Evolutionary conservation across 2,113 vertebrate genomes (phyloP), one percentile per base, ranked within the genome.

Genomic region (Tiliqua scincoides): DNA sequence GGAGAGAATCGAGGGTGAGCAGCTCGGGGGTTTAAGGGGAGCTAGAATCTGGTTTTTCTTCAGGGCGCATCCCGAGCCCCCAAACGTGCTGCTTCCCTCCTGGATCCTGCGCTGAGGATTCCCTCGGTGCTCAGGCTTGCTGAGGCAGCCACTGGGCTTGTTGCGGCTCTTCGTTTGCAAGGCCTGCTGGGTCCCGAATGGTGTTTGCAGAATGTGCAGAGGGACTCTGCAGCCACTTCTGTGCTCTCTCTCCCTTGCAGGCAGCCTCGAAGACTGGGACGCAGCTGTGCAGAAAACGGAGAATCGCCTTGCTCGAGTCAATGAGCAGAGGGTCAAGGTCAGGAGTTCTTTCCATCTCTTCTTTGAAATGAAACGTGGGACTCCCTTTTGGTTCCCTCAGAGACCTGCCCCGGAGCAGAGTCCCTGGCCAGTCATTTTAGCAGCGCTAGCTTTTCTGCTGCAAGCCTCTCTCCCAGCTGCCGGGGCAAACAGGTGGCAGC

Each of bases 181-280:
- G 14, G 10, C 2, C 1, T 14, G 43, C 6, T 12, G 0, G 25
- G 6, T 8, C 54, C 9, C 11, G 68, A 6, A 2, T 48, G n/a
- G 20, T 0, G 12, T 1, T 5, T 2, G 1, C 7, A 2, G 35
- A 6, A 35, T 12, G 8, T 18, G 2, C 35, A 7, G 20, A 17
- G 12, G 2, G 10, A 10, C 32, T 6, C 25, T 0, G 2, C n/a
- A 2, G 4, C 48, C 27, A 43, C 1, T n/a, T 35, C 63, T 54
- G 2, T 35, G 32, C 20, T 3, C 40, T 35, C 59, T 30, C 59
- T 30, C 57, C 70, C 57, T 2, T 72, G 57, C 90, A 99, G 99
- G 99, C 78, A 97, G 98, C 20, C 85, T 99, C 88, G 98, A 98
- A 90, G 98, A 99, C 79, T 99, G 99, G 99, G 99, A 99, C 81